Conservation (phyloP, 2,113 vertebrate species). For the Lamprotornis superbus region DNA sequence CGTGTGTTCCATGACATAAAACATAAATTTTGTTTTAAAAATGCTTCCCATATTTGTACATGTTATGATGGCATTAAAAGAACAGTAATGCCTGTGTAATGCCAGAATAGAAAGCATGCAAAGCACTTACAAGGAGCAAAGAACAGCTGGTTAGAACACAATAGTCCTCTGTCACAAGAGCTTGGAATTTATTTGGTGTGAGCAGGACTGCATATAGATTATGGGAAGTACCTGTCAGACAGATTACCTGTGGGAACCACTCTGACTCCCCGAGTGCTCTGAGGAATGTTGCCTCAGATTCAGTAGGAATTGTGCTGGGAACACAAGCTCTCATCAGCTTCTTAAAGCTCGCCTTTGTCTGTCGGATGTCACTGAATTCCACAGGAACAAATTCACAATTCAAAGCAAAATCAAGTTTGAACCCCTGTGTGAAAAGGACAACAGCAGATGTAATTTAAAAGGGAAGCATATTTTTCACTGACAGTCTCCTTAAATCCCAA, state of each 20-base stretch:
- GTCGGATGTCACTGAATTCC: conserved; percentile 91
- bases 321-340: conserved; percentile 94
- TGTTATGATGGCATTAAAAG: not conserved
- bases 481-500: not conserved
- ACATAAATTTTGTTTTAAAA: not conserved
- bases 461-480: not conserved
- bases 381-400: conserved; percentile 98
- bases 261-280: conserved; percentile 93
- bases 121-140: not conserved
- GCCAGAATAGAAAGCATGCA: not conserved
- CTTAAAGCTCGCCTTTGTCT: conserved; percentile 93
- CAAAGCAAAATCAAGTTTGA: conserved; percentile 90
- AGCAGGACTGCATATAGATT: not conserved
- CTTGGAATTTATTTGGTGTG: conserved; percentile 20
- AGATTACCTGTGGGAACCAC: conserved; percentile 92
- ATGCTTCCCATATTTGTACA: not conserved
- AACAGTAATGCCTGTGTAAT: not conserved
- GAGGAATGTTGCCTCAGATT: conserved; percentile 89
- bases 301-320: conserved; percentile 85
- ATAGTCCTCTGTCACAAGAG: not conserved
- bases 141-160: conserved; percentile 12
- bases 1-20: not conserved
- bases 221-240: conserved; percentile 11
- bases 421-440: conserved; percentile 78
- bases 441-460: conserved; percentile 19